phyloP scores from a whole-genome alignment of 2,113 vertebrate species.

The Chloroceryle aenea region DNA sequence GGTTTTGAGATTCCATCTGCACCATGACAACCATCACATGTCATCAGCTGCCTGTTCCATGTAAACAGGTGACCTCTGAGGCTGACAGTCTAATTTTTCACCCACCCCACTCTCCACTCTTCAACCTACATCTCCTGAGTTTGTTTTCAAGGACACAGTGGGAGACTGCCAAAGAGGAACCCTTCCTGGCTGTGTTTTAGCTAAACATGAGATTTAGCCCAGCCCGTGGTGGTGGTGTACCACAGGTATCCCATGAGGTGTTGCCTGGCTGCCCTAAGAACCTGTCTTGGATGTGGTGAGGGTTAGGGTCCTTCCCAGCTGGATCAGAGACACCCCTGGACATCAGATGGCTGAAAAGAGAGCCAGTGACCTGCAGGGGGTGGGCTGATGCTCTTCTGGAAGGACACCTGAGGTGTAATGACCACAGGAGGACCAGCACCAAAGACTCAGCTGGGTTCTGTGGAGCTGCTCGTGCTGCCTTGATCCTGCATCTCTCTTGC shows the following conservation, averaged over 20 bases:
- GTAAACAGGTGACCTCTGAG: background rate
- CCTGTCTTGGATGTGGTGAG: no score
- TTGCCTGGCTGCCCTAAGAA: background rate
- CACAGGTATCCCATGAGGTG: background rate
- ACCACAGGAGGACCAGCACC: background rate
- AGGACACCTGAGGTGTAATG: background rate
- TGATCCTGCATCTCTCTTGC: background rate
- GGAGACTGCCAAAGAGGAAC: background rate
- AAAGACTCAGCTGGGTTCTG: background rate
- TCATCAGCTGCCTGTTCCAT: background rate
- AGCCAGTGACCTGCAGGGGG: background rate
- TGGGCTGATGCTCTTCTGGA: background rate
- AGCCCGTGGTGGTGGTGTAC: rapidly evolving
- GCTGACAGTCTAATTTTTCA: background rate
- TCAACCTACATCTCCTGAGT: background rate
- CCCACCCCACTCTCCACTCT: rapidly evolving
- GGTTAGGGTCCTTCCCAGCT: background rate
- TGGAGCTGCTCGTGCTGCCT: background rate
- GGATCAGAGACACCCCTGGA: background rate
- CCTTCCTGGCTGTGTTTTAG: background rate
- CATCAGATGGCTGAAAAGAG: background rate
- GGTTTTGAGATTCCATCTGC: background rate
- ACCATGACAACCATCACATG: background rate
- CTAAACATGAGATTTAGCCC: background rate
- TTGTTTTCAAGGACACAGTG: background rate